Base-by-base conservation (phyloP, 2,113 vertebrate species). In the Onychostoma macrolepis region DNA sequence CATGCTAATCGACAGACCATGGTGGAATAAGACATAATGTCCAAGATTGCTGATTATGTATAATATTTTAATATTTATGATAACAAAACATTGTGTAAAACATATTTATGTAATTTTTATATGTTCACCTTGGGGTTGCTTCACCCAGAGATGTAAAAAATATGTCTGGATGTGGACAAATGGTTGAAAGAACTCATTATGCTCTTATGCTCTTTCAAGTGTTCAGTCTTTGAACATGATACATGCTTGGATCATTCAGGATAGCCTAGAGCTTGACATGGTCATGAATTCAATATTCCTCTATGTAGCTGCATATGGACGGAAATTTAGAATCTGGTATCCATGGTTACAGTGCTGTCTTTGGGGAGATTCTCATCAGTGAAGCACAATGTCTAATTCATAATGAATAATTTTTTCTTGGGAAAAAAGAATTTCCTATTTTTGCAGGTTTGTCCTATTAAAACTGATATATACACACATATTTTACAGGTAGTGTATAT, bases 331-430 rank as follows among this genome's bases (percentile, higher is more conserved):
- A 81, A 15, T 81, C 53, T 81, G 58, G 79, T 81, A 38, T 63
- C 79, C 30, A 81, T 81, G 79, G 79, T 81, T 81, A 81, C 79
- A n/a, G 41, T 28, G 36, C 79, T 26, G 77, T 58, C 77, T 58
- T 80, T 65, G 19, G 50, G 21, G 79, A 15, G 79, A 61, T 24
- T 28, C 43, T 43, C 36, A 80, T 80, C 33, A 38, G 3, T 19
- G 56, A 81, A 81, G 56, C 53, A 65, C 79, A 81, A 65, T 63
- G n/a, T 81, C n/a, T 81, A 65, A 81, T 43, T 81, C 36, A 80
- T 63, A 17, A 63, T 61, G 12, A 80, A 80, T n/a, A 1, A 4
- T n/a, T 61, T 61, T 58, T 41, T 81, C 36, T 38, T 36, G 30
- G 77, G 50, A 1, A 71, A 71, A 6, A 80, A 56, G 24, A 58